Base-by-base conservation (phyloP, 2,888 invertebrate genomes). In the Caenorhabditis angaria region DNA sequence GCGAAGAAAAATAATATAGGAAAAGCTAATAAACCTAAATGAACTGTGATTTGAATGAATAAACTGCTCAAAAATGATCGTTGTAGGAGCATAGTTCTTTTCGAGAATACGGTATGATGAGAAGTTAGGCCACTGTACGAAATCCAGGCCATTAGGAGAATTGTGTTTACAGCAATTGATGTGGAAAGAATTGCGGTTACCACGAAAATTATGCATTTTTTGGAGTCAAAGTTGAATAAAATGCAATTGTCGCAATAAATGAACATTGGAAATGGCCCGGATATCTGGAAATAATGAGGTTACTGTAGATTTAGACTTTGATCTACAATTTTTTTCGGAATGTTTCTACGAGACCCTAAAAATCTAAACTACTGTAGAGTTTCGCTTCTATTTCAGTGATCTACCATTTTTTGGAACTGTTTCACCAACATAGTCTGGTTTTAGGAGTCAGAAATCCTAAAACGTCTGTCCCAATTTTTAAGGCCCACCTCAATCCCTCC, bases 211-310 rank as follows among this genome's bases (percentile, higher is more conserved):
- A 6, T 10, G n/a, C 20, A 50, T 50, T 24, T 8, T 3, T 22
- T 22, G 2, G 50, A 3, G 5, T 22, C 22, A 12, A 50, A 22
- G 10, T 20, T 4, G 12, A 50, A 24, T 20, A 50, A 50, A 24
- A 50, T 24, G 22, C 50, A 50, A 50, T 24, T 50, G 24, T 50
- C 50, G 22, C 50, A 50, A 12, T 22, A 50, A 20, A 50, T 50
- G 22, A 24, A 50, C 4, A 22, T 4, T 10, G 50, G 50, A 8
- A 50, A 50, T 8, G 20, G 22, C 10, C 24, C 50, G 18, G 50
- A 24, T 6, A 18, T 14, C 41, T 41, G 50, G 22, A 50, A 20
- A 3, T 18, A 20, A 24, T 20, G 22, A 50, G 32, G 10, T 32
- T 32, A 32, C 32, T 32, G 32, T 32, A 32, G 32, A 8, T 32